Evolutionary conservation across 2,888 invertebrate genomes (phyloP), one percentile per base, ranked within the genome.

Genomic region (Rapana venosa): DNA sequence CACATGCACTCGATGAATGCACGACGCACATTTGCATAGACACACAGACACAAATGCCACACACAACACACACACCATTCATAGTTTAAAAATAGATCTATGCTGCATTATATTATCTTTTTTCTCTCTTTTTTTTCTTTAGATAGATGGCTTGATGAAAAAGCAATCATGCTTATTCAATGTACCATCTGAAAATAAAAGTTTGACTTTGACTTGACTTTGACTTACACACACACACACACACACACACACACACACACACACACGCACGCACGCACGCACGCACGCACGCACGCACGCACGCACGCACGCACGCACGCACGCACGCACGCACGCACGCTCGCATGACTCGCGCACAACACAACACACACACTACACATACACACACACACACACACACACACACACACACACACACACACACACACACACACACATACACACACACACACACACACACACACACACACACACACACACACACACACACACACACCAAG

Each of bases 1-100:
- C 81, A 47, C 81, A 88, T 56, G 36, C 74, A 87, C 87, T 74
- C 87, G 35, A 32, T 35, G 36, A 20, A 70, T 35, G 17, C 32
- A 70, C 74, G 35, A 87, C 87, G 74, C 74, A 58, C 47, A n/a
- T 30, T 22, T 8, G 22, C 35, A 32, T 15, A n/a, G 5, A 66
- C 66, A 26, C 66, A 6, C 66, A 66, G 5, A 66, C 66, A 30
- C 66, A 66, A 4, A 66, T 13, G 13, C n/a, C 30, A 74, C 61
- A 61, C 61, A 61, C 61, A 61, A n/a, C 61, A 61, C 61, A 61
- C 61, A 79, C 79, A 79, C 30, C n/a, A n/a, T n/a, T n/a, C n/a
- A n/a, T n/a, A n/a, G n/a, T n/a, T n/a, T n/a, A n/a, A n/a, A n/a
- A n/a, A n/a, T n/a, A n/a, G n/a, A n/a, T n/a, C n/a, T n/a, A n/a